Percentiles rank a stretch among this genome's conserved stretches.
Conservation (phyloP, 1,140 invertebrate genomes). For the Maconellicoccus hirsutus region DNA sequence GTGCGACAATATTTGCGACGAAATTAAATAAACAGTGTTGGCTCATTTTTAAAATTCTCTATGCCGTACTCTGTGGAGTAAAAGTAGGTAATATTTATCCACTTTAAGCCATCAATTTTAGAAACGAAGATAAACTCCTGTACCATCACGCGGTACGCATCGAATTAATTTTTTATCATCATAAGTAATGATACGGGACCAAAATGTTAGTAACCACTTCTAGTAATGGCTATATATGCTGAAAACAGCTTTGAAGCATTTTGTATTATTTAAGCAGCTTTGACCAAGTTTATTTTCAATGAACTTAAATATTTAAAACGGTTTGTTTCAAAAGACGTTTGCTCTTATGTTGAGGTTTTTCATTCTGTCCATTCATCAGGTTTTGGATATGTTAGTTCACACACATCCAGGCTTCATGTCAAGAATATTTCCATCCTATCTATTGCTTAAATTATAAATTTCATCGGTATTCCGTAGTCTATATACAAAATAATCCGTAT, state of each 20-base stretch:
- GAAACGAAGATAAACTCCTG: not conserved
- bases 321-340: not conserved
- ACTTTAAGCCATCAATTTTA: not conserved
- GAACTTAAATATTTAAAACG: not conserved
- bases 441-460: not conserved
- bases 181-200: not conserved
- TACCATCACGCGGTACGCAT: not conserved
- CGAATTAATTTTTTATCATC: slow-evolving; percentile 9
- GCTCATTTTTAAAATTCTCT: not conserved
- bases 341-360: not conserved
- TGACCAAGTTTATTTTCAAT: slow-evolving; percentile 9
- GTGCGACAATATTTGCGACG: not conserved
- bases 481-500: too few species aligned
- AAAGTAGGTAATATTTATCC: not conserved
- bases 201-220: slow-evolving; percentile 9
- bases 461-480: too few species aligned
- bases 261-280: slow-evolving; percentile 1
- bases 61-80: not conserved
- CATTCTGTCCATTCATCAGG: slow-evolving; percentile 2
- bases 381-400: not conserved
- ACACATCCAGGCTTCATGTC: not conserved
- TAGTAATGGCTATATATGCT: slow-evolving; percentile 5
- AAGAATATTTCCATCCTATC: not conserved
- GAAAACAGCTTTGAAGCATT: slow-evolving; percentile 8
- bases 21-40: slow-evolving; percentile 3